These are phyloP conservation scores for Haliaeetus vocifer DNA, from an alignment of 2,797 vertebrate species.

Conservation along the genomic window DNA sequence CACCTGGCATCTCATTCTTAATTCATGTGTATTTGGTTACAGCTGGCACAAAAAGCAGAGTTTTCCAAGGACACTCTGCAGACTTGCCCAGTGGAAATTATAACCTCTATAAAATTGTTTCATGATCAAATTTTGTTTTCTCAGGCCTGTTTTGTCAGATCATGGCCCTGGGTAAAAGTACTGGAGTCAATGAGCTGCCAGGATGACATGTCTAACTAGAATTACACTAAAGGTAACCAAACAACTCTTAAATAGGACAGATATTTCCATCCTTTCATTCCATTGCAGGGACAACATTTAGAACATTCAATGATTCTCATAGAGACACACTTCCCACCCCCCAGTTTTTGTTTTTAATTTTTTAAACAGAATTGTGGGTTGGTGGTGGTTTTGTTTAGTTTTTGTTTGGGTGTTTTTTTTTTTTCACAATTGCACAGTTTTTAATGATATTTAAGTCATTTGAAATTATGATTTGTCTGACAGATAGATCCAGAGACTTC, in stretches of 20 bases:
- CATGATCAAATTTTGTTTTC: conserved; percentile 36
- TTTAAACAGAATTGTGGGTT: not conserved
- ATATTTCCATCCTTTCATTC: conserved; percentile 54
- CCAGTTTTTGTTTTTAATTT: not conserved
- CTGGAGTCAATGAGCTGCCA: not conserved
- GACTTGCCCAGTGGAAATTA: conserved; percentile 37
- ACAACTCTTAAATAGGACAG: conserved; percentile 15
- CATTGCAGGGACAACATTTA: not conserved
- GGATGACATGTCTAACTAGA: not conserved
- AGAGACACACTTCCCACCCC: not conserved
- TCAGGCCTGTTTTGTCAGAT: conserved; percentile 62
- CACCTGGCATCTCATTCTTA: conserved; percentile 11
- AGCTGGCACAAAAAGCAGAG: conserved; percentile 14
- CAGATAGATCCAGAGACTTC: not conserved
- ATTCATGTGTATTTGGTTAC: not conserved
- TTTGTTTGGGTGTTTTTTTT: not conserved
- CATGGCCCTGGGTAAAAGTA: conserved; percentile 51
- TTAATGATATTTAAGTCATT: not conserved
- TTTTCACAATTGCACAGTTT: not conserved
- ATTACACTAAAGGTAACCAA: not conserved
- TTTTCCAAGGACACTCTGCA: conserved; percentile 36
- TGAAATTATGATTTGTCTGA: not conserved
- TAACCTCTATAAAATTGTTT: conserved; percentile 15
- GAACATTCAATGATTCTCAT: not conserved
- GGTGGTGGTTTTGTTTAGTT: not conserved